These are phyloP conservation scores for Athalia cordata DNA, from an alignment of 2,888 invertebrate genomes.

Conservation along the genomic window DNA sequence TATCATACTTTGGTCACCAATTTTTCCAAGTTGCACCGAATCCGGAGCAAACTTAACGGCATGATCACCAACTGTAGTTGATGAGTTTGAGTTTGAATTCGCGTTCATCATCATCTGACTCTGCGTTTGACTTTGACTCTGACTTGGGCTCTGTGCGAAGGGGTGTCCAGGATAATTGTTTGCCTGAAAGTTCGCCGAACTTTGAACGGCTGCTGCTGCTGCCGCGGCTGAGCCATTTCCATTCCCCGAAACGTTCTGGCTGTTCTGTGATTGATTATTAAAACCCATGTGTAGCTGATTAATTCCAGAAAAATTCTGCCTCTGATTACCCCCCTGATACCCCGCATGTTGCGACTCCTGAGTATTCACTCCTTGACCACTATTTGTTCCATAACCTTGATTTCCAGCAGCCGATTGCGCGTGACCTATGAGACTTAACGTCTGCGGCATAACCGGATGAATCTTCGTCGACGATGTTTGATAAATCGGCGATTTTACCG, in stretches of 20 bases:
- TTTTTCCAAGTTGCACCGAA: constrained; percentile 55
- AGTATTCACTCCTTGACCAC: constrained; percentile 20
- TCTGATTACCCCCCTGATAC: constrained; percentile 44
- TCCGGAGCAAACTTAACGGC: constrained; percentile 58
- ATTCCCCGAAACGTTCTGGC: neutral
- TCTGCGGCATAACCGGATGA: constrained; percentile 87
- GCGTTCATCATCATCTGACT: neutral
- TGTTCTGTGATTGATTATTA: constrained; percentile 22
- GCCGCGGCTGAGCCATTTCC: constrained; percentile 10
- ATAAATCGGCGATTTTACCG: constrained; percentile 82
- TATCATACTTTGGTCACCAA: constrained; percentile 51
- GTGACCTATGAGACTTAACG: constrained; percentile 74
- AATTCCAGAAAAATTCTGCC: constrained; percentile 55
- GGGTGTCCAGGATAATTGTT: constrained; percentile 49
- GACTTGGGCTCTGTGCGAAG: constrained; percentile 45
- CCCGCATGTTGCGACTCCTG: constrained; percentile 32
- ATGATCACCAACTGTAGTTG: constrained; percentile 21
- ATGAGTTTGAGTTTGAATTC: constrained; percentile 46
- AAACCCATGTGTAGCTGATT: constrained; percentile 52
- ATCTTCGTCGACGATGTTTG: constrained; percentile 89
- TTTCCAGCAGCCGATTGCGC: constrained; percentile 55
- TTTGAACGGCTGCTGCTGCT: constrained; percentile 59
- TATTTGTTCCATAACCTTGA: constrained; percentile 37
- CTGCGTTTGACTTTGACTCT: neutral
- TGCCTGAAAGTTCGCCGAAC: constrained; percentile 50